Percentiles rank a stretch among this genome's conserved stretches.
phyloP scores from a whole-genome alignment of 2,888 invertebrate species.

The Lottia gigantea region DNA sequence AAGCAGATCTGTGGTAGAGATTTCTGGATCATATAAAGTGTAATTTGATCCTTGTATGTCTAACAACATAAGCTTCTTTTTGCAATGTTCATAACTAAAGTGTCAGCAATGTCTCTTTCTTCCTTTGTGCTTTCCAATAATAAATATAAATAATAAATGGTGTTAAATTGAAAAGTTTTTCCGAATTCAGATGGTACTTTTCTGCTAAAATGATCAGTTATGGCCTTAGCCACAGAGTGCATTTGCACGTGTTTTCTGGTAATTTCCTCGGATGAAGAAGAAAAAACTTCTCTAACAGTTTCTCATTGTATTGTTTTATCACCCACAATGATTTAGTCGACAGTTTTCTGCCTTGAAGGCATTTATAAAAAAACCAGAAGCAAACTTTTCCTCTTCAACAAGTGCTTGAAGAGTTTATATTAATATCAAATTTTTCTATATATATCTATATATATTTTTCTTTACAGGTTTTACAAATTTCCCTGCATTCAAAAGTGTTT shows the following conservation, averaged over 20 bases:
- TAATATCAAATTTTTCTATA: background rate
- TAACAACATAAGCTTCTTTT: background rate
- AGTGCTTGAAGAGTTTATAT: background rate
- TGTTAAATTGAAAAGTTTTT: background rate
- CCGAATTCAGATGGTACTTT: background rate
- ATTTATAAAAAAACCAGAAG: background rate
- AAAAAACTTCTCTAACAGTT: background rate
- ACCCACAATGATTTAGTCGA: background rate
- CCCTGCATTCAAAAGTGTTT: background rate
- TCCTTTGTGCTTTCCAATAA: background rate
- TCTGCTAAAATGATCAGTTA: background rate
- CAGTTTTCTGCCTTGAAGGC: background rate
- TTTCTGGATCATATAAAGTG: background rate
- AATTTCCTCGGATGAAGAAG: background rate
- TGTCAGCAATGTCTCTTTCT: background rate
- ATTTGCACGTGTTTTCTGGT: background rate
- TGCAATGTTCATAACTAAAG: background rate
- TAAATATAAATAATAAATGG: too few relatives aligned
- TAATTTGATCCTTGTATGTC: background rate
- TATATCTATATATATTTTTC: background rate
- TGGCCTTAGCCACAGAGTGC: background rate
- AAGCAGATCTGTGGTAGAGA: background rate
- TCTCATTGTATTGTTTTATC: background rate
- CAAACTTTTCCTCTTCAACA: background rate
- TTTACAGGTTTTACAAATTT: background rate